Conservation (phyloP, 2,888 invertebrate species). For the Neria commutata region DNA sequence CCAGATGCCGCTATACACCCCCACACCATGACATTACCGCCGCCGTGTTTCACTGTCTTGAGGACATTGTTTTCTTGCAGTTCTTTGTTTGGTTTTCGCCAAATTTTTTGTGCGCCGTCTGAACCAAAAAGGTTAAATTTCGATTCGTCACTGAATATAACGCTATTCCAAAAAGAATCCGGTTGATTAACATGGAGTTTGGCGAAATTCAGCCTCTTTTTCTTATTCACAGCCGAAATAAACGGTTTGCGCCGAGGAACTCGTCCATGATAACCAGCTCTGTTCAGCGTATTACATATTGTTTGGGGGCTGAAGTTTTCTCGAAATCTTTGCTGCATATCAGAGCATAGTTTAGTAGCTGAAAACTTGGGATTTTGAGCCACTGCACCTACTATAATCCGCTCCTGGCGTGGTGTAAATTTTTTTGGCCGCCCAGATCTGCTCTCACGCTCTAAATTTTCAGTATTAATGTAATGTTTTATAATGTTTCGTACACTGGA, state of each 20-base stretch:
- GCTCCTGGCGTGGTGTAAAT: background rate
- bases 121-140: constrained; percentile 35
- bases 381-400: constrained; percentile 3
- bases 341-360: constrained; percentile 10
- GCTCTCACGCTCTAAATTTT: no score
- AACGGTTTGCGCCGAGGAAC: constrained; percentile 23
- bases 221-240: constrained; percentile 22
- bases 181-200: constrained; percentile 27
- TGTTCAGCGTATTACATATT: constrained; percentile 17
- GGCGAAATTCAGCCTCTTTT: constrained; percentile 23
- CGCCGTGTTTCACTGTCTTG: constrained; percentile 42
- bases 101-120: constrained; percentile 19
- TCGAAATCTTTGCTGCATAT: constrained; percentile 12
- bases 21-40: constrained; percentile 41
- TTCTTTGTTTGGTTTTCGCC: constrained; percentile 28
- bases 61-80: constrained; percentile 29
- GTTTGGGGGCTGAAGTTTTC: constrained; percentile 21
- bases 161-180: constrained; percentile 38
- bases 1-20: constrained; percentile 35
- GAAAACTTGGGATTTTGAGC: constrained; percentile 12
- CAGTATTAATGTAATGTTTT: no score
- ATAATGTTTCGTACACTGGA: no score
- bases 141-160: constrained; percentile 39
- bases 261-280: constrained; percentile 21
- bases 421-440: constrained; percentile 17